Base-by-base conservation (phyloP, 2,113 vertebrate genomes). In the Vicugna pacos region DNA sequence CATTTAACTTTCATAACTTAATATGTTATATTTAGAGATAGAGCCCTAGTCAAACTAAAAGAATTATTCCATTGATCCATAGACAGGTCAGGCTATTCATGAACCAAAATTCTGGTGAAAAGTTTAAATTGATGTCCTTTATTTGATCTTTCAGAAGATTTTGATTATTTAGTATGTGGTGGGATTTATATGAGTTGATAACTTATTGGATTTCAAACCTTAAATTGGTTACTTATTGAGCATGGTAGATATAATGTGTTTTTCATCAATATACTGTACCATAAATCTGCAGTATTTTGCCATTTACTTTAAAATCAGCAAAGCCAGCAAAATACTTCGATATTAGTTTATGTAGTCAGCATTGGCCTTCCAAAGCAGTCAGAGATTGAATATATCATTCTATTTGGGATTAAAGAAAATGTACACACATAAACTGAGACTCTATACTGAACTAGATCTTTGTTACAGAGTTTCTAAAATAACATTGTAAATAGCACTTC, bases 141-240 rank as follows among this genome's bases (percentile, higher is more conserved):
- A 93, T 95, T 98, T 83, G 79, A 58, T 97, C 56, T 96, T 97
- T 91, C 94, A 96, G 50, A 81, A 58, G 93, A 24, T 58, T 96
- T 92, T 89, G 65, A 92, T 62, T 46, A 82, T 79, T 62, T 24
- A 92, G 70, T 91, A 96, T 90, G 38, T 92, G 62, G 93, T 97
- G 26, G 42, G 76, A 95, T 96, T 97, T 91, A 93, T 96, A 28
- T 95, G 85, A 24, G 1, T 60, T 97, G 82, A 93, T 89, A 89
- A 3, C 50, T 92, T 92, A 96, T 32, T 97, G 10, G 22, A 76
- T 94, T 96, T 97, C 95, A 83, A 77, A 86, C 65, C 28, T 82
- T 97, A 97, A 97, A 95, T 46, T 69, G n/a, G 92, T 97, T 98
- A 64, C 89, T 97, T 97, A 64, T 96, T 96, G 89, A 94, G 88